phyloP scores from a whole-genome alignment of 2,797 vertebrate genomes.

The Ibycter americanus region DNA sequence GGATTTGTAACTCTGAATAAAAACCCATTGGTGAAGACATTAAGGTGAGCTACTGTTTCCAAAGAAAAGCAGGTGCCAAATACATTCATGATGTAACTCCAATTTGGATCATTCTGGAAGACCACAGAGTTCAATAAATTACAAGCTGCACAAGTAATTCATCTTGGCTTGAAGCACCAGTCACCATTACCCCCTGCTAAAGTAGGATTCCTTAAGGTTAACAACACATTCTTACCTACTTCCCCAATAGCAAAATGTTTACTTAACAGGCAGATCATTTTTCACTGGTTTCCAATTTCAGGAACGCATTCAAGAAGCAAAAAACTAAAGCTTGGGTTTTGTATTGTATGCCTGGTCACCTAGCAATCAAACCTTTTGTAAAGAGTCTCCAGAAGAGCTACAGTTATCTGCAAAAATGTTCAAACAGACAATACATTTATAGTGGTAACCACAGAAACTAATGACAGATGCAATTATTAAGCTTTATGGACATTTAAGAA shows the following conservation, averaged over 20 bases:
- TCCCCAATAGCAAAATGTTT: background rate
- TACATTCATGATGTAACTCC: background rate
- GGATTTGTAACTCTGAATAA: background rate
- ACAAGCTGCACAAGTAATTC: slow-evolving; percentile 11
- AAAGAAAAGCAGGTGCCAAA: background rate
- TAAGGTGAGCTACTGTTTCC: background rate
- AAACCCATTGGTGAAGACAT: background rate
- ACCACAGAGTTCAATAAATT: slow-evolving; percentile 30
- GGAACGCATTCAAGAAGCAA: background rate
- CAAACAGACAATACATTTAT: background rate
- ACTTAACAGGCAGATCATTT: background rate
- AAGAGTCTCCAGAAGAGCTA: background rate
- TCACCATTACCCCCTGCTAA: background rate
- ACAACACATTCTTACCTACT: background rate
- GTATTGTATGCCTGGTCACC: background rate
- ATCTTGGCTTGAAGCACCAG: background rate
- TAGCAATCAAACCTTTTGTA: background rate
- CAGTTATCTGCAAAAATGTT: background rate
- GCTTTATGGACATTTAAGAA: background rate
- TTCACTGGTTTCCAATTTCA: background rate
- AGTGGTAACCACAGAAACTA: background rate
- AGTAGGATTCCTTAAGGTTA: slow-evolving; percentile 28
- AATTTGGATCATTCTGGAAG: background rate
- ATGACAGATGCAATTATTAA: background rate
- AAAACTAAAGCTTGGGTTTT: background rate